phyloP scores from a whole-genome alignment of 2,888 invertebrate genomes.

The Amphipoea oculea region DNA sequence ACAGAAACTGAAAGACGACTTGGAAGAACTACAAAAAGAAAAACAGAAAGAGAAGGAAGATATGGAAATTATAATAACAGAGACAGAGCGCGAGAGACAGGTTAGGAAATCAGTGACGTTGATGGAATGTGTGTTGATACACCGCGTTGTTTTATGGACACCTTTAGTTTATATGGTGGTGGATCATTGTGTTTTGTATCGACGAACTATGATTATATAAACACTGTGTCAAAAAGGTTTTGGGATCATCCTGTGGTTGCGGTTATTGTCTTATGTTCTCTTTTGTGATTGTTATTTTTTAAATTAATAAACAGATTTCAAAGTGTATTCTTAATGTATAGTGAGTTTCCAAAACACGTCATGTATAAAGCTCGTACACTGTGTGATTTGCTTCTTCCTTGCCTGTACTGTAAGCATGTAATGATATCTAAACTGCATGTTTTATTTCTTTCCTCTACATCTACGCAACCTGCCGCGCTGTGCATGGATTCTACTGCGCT shows the following conservation, averaged over 20 bases:
- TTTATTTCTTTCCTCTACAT: conserved; percentile 79
- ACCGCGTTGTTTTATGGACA: conserved; percentile 56
- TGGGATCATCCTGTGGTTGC: conserved; percentile 43
- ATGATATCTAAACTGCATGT: conserved; percentile 84
- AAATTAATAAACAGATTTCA: neutral
- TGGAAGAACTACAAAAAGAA: conserved; percentile 72
- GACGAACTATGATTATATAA: conserved; percentile 10
- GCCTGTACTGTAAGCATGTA: conserved; percentile 53
- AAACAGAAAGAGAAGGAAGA: conserved; percentile 79
- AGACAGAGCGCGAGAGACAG: conserved; percentile 81
- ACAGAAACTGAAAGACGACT: conserved; percentile 71
- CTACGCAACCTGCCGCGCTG: conserved; percentile 74
- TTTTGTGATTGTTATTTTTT: neutral
- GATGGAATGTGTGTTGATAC: conserved; percentile 61
- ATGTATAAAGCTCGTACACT: conserved; percentile 37
- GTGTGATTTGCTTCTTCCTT: conserved; percentile 50
- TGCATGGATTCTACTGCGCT: conserved; percentile 68
- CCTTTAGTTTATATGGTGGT: conserved; percentile 57
- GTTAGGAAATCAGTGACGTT: conserved; percentile 77
- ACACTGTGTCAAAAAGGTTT: conserved; percentile 16
- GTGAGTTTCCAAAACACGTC: conserved; percentile 17
- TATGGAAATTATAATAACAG: conserved; percentile 68
- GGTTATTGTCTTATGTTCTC: conserved; percentile 25
- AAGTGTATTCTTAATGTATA: neutral
- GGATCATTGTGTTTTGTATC: conserved; percentile 47